phyloP scores from a whole-genome alignment of 2,113 vertebrate genomes.

The Pongo abelii region DNA sequence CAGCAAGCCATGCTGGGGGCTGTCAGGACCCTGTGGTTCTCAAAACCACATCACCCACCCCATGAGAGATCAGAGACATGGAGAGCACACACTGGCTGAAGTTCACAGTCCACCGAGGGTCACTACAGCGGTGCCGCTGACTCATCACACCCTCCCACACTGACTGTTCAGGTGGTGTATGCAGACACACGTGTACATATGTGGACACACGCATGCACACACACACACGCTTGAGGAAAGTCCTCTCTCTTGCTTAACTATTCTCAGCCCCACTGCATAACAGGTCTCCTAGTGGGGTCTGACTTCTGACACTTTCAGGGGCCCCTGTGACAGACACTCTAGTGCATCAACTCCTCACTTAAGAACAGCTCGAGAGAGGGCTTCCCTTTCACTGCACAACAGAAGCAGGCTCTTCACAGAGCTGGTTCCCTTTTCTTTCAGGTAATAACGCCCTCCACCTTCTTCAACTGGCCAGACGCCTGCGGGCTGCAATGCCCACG shows the following conservation, averaged over 20 bases:
- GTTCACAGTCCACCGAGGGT: too few species aligned
- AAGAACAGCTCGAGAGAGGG: background rate
- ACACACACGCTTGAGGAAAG: background rate
- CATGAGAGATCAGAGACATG: too few species aligned
- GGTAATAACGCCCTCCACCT: background rate
- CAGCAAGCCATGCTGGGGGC: background rate
- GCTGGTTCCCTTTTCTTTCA: background rate
- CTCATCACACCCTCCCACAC: background rate
- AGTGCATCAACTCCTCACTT: background rate
- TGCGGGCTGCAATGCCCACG: accelerated
- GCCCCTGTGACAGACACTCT: background rate
- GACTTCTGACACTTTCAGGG: background rate
- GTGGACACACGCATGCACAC: background rate
- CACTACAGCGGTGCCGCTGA: background rate
- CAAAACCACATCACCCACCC: too few species aligned
- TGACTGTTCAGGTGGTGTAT: background rate
- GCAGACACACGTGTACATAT: too few species aligned
- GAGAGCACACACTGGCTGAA: too few species aligned
- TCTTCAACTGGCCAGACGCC: background rate
- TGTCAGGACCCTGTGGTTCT: too few species aligned
- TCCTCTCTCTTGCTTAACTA: background rate
- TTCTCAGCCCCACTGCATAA: background rate
- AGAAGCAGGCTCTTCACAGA: too few species aligned
- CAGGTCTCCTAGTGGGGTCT: background rate
- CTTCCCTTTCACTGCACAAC: background rate